These are phyloP conservation scores for Hetaerina americana DNA, from an alignment of 1,140 invertebrate genomes.

Conservation along the genomic window DNA sequence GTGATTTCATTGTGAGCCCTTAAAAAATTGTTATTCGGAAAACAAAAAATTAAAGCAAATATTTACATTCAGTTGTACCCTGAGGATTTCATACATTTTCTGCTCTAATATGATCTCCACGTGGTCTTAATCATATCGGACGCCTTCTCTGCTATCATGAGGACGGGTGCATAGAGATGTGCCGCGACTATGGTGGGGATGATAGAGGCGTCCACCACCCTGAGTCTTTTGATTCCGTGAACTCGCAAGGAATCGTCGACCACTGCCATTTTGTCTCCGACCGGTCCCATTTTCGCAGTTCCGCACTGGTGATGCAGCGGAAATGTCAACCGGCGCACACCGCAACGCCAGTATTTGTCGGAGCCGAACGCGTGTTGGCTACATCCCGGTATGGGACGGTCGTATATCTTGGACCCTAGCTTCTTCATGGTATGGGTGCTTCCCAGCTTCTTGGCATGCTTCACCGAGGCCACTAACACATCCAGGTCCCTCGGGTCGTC, in stretches of 20 bases:
- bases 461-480: constrained; percentile 32
- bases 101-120: background rate
- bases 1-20: too few relatives aligned
- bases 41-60: too few relatives aligned
- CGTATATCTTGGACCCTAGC: constrained; percentile 19
- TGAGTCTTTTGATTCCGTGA: constrained; percentile 22
- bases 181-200: constrained; percentile 26
- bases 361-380: constrained; percentile 18
- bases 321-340: constrained; percentile 18
- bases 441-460: constrained; percentile 23
- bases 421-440: constrained; percentile 23
- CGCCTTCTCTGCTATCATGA: constrained; percentile 34
- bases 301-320: constrained; percentile 15
- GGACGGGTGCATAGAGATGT: constrained; percentile 20
- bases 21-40: too few relatives aligned
- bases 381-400: constrained; percentile 19
- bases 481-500: constrained; percentile 32
- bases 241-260: constrained; percentile 18
- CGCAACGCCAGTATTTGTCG: constrained; percentile 26
- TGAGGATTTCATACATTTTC: too few relatives aligned
- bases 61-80: too few relatives aligned
- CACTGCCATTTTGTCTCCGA: constrained; percentile 3
- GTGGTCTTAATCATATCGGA: constrained; percentile 32
- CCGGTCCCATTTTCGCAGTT: constrained; percentile 13
- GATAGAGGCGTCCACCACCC: constrained; percentile 30